Evolutionary conservation across 2,888 invertebrate species (phyloP), one percentile per base, ranked within the genome.

Genomic region (Cataglyphis rosenhaueri): DNA sequence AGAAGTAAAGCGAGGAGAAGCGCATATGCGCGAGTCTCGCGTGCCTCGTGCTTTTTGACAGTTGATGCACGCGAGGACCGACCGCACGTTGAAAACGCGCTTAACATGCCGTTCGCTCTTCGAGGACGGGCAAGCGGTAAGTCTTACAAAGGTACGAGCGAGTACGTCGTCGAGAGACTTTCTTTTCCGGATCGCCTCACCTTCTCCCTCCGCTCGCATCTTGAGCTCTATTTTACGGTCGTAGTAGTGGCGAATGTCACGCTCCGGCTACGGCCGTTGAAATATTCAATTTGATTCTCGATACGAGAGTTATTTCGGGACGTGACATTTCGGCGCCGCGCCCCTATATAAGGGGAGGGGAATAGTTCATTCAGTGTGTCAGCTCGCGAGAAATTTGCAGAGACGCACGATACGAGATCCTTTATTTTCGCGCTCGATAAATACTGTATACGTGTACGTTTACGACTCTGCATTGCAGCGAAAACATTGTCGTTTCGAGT

Each of bases 241-340:
- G 10, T 29, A 21, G 48, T 38, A 65, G 65, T 38, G 32, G 55
- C 25, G 52, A 76, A 52, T n/a, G 38, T 66, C 66, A 65, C 25
- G 25, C 21, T n/a, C 21, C 35, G 35, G 35, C 62, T 64, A 35
- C 62, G 6, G 15, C 38, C 38, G 64, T 3, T 76, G 38, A 76
- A 76, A 68, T 68, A 76, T 76, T 76, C 68, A 76, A 76, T 76
- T 76, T 76, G 68, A 21, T 44, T 68, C 76, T n/a, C 52, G 68
- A 76, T 76, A 76, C 68, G 55, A 55, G 25, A 78, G 71, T 59
- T 78, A 78, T 79, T 79, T 71, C 44, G 32, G 71, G 71, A 79
- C 59, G 71, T 79, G 78, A 71, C 78, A 79, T 79, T 79, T 79
- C 25, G 59, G 21, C 44, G 38, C 25, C 44, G 48, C 18, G 38